Percentiles rank a stretch among this genome's conserved stretches.
These are phyloP conservation scores for Xanthostigma xanthostigma DNA, from an alignment of 2,888 invertebrate species.

Conservation along the genomic window DNA sequence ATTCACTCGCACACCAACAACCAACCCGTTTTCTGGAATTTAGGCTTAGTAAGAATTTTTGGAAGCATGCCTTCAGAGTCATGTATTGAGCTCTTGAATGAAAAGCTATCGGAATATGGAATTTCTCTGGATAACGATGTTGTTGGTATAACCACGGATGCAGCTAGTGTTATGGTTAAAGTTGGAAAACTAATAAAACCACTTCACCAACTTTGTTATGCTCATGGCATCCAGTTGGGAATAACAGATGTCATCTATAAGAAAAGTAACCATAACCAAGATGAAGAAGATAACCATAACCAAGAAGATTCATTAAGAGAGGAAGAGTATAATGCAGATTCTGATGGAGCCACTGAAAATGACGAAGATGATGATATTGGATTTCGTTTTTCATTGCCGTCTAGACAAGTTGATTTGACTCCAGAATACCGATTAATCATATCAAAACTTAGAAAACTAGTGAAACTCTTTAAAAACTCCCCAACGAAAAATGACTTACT, in stretches of 20 bases:
- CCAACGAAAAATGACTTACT: conserved; percentile 8
- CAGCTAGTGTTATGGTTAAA: conserved; percentile 16
- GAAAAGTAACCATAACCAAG: conserved; percentile 1
- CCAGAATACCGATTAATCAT: no score
- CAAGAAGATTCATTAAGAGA: no score
- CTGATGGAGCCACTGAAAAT: no score
- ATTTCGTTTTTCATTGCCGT: no score
- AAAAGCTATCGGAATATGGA: conserved; percentile 8
- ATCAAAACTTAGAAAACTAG: no score
- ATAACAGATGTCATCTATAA: conserved; percentile 14
- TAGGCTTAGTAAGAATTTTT: conserved; percentile 11
- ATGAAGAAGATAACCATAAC: no score
- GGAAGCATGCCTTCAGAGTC: conserved; percentile 14
- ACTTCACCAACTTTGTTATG: conserved; percentile 16
- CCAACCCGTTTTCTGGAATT: conserved; percentile 8
- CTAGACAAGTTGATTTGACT: no score
- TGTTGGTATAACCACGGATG: conserved; percentile 15
- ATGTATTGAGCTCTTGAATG: conserved; percentile 10
- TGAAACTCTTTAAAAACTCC: no score
- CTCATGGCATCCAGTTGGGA: conserved; percentile 13
- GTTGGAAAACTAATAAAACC: conserved; percentile 13
- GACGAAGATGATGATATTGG: no score
- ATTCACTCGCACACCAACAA: no score
- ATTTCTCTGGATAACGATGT: conserved; percentile 14
- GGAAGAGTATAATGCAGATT: no score